Evolutionary conservation across 2,113 vertebrate species (phyloP), one percentile per base, ranked within the genome.

Genomic region (Ptychochromis oligacanthus): DNA sequence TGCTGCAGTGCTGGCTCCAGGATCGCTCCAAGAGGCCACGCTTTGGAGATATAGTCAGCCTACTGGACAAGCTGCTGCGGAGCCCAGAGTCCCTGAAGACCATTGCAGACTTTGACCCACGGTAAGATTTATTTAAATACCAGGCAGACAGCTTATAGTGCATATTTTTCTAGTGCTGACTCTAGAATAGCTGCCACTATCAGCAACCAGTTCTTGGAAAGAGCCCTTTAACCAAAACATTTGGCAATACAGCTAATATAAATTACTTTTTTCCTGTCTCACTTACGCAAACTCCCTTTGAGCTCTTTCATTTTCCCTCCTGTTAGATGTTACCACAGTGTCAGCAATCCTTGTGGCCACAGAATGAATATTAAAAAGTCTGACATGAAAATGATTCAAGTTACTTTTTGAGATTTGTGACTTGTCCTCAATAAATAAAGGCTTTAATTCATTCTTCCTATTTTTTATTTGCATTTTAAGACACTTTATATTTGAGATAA

Each of bases 1-100:
- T 99, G 98, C 93, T 99, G 93, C 97, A 98, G 87, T 99, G 98
- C 88, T 99, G 98, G 98, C 97, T 96, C 81, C 98, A 99, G 93
- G 98, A 99, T 18, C 96, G 98, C 0, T 26, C 93, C 72, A 97
- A 97, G 79, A 96, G 98, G 67, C 98, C 98, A 31, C 97, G 97
- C 17, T 99, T 99, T 4, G 81, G 96, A 0, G 98, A 99, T 78
- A 95, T 99, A 0, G 97, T 99, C 87, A 98, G 97, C 91, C 96
- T 99, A 93, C 94, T 99, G 5, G 98, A 99, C 96, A 99, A 99
- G 87, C 96, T 99, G 64, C 95, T 99, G 91, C 96, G 97, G 0
- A 97, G 97, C 76, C 98, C 98, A 0, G 97, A 99, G 2, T 98
- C 98, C 34, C 97, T 99, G 81, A 97, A 97, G 95, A 93, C 97